Evolutionary conservation across 2,113 vertebrate species (phyloP), one percentile per base, ranked within the genome.

Genomic region (Dascyllus trimaculatus): DNA sequence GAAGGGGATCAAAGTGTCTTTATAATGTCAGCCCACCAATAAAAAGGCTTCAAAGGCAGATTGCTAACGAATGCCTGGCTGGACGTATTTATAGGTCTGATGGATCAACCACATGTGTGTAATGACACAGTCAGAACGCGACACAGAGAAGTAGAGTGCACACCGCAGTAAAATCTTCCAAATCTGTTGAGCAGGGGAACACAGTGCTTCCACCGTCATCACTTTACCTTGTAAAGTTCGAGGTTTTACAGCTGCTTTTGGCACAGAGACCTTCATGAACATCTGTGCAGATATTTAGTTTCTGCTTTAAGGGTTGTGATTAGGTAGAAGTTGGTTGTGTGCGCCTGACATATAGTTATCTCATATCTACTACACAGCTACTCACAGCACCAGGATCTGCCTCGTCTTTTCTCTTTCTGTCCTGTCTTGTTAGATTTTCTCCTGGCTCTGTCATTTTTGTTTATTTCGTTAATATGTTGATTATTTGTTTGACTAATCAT

Each of bases 21-120:
- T 83, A 82, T 85, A 90, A 89, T 89, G 88, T 74, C 90, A 89
- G 68, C 70, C 71, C 74, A 61, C 69, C 43, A 85, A 79, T 86
- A 84, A 90, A 90, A 71, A 54, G 54, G 90, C 67, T 88, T 90
- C 82, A 85, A 84, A 84, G 67, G 61, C 35, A 82, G n/a, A 67
- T 22, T n/a, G 59, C 80, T 90, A 90, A 92, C 77, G 82, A 88
- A 80, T 21, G n/a, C 64, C 0, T 38, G 83, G 69, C 71, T 38
- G 38, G 21, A 29, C 18, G 3, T 80, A 68, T 89, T 90, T 75
- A 77, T 69, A 65, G 61, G 62, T 53, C 65, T 81, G 75, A 86
- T 89, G 86, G 63, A 87, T 80, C 38, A 24, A 88, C 73, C 81
- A 81, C 73, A 82, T 85, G 84, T 78, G 65, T 82, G 52, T 78